phyloP scores from a whole-genome alignment of 92 coral and sea anemone genomes.

The Muricea muricata region DNA sequence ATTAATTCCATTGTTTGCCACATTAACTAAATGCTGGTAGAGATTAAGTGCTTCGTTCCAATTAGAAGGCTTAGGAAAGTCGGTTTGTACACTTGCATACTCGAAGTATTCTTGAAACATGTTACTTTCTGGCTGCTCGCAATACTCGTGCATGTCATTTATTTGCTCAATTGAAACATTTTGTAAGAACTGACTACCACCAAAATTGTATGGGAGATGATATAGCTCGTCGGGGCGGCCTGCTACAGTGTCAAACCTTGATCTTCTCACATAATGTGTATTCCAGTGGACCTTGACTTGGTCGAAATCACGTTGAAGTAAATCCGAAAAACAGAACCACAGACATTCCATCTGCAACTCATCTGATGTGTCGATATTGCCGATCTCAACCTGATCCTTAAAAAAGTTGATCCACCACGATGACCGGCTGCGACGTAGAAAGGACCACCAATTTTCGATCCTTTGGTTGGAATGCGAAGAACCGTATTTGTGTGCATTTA shows the following conservation, averaged over 20 bases:
- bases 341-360: slow-evolving; percentile 69
- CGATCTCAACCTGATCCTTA: slow-evolving; percentile 45
- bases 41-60: slow-evolving; percentile 21
- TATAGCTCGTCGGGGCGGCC: slow-evolving; percentile 77
- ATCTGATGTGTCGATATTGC: slow-evolving; percentile 48
- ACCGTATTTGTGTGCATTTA: slow-evolving; percentile 56
- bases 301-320: slow-evolving; percentile 54
- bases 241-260: slow-evolving; percentile 66
- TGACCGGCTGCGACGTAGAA: slow-evolving; percentile 48
- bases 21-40: slow-evolving; percentile 9
- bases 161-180: slow-evolving; percentile 10
- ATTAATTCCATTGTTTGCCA: not conserved
- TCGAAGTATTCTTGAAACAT: slow-evolving; percentile 28
- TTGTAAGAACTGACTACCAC: not conserved
- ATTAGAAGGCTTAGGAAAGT: not conserved
- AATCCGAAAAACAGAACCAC: slow-evolving; percentile 71
- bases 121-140: slow-evolving; percentile 16
- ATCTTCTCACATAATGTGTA: slow-evolving; percentile 67
- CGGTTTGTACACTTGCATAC: slow-evolving; percentile 14
- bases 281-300: slow-evolving; percentile 76
- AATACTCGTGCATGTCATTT: slow-evolving; percentile 1
- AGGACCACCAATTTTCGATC: slow-evolving; percentile 66
- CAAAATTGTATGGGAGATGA: slow-evolving; percentile 46
- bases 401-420: slow-evolving; percentile 65
- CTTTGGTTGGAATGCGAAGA: slow-evolving; percentile 61